Conservation (phyloP, 2,797 vertebrate species). For the Macropus fuliginosus region DNA sequence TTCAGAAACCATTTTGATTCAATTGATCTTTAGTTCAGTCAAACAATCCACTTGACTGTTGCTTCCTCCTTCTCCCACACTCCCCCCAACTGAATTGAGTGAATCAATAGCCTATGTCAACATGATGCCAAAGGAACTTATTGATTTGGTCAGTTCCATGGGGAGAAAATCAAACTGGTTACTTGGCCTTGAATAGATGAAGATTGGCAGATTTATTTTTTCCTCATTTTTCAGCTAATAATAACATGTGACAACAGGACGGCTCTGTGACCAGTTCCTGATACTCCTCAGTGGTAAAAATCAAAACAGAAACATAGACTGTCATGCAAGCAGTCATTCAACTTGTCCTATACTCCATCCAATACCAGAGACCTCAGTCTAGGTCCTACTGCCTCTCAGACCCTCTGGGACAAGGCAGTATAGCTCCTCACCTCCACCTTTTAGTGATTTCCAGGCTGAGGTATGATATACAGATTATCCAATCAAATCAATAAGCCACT, state of each 20-base stretch:
- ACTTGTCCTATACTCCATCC: not conserved
- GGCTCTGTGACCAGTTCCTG: not conserved
- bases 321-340: not conserved
- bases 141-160: slow-evolving; percentile 23
- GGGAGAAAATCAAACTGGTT: slow-evolving; percentile 36
- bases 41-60: not conserved
- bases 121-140: slow-evolving; percentile 25
- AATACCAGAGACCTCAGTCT: not conserved
- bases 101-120: slow-evolving; percentile 25
- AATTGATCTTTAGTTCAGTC: not conserved
- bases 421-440: not conserved
- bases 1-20: not conserved
- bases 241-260: slow-evolving; percentile 11
- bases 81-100: not conserved
- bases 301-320: not conserved
- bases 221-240: slow-evolving; percentile 7
- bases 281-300: not conserved
- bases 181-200: slow-evolving; percentile 50
- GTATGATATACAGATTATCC: not conserved
- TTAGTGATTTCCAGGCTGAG: not conserved
- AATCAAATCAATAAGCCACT: not conserved
- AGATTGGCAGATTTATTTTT: slow-evolving; percentile 39
- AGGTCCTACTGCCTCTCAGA: not conserved
- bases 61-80: not conserved
- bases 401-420: not conserved